Base-by-base conservation (phyloP, 1,140 invertebrate genomes). In the Trichonephila clavipes region DNA sequence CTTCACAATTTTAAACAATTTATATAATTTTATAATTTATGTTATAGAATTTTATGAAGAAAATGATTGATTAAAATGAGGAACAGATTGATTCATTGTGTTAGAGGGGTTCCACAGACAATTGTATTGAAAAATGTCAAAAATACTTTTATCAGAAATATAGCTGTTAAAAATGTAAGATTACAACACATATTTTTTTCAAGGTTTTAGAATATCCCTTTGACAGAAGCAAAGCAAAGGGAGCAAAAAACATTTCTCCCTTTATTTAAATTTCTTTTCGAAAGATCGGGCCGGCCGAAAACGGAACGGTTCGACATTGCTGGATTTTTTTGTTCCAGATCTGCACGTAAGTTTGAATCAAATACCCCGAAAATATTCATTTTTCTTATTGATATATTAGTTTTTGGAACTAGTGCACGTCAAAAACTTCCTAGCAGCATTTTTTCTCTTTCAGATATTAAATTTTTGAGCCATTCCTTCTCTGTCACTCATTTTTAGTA, bases 381-480 rank as follows among this genome's bases (percentile, higher is more conserved):
- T 89, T 89, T 89, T 89, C 88, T 88, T 88, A 89, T 72, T 89
- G 69, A 89, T 61, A 89, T 89, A 90, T 81, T 90, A 81, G 69
- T 90, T 90, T 82, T 18, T 61, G 51, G n/a, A 90, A 82, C 51
- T 81, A 62, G 88, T 16, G 40, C 62, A 19, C 85, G 58, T 34
- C 21, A 28, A 28, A 66, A 89, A 51, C 64, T 89, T 72, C 69
- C 72, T 58, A 24, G 24, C 12, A 72, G 66, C 64, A n/a, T 72
- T 89, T 62, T 21, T 44, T 44, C 2, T 8, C 44, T 59, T 82
- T 16, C 24, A 62, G 89, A 77, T 90, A 90, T 90, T 90, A 90
- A 90, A 90, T 90, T 90, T 51, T 82, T 51, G 86, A 64, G 21
- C 62, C 34, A 34, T 88, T 64, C 64, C 62, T 88, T 40, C 61